phyloP scores from a whole-genome alignment of 1,140 invertebrate genomes.

The Apocrypta bakeri region DNA sequence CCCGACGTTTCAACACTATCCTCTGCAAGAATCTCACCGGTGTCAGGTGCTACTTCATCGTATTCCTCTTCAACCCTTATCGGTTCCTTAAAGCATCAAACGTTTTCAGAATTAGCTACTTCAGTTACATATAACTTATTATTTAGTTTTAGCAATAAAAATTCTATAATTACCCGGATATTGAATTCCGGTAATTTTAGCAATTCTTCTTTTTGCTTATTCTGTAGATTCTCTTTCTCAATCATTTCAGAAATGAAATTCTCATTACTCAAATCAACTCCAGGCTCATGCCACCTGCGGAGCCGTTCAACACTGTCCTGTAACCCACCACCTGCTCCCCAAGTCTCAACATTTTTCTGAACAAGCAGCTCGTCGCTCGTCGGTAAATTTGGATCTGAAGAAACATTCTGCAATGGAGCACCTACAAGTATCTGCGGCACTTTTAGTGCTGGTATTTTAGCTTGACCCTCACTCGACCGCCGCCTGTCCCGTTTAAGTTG shows the following conservation, averaged over 20 bases:
- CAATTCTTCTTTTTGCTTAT: constrained; percentile 54
- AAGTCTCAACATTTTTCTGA: constrained; percentile 38
- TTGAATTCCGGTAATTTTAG: constrained; percentile 2
- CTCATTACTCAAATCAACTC: constrained; percentile 61
- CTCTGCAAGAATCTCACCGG: constrained; percentile 53
- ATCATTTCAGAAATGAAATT: constrained; percentile 57
- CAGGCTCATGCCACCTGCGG: constrained; percentile 65
- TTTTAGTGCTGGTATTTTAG: constrained; percentile 40
- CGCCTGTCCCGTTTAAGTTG: constrained; percentile 64
- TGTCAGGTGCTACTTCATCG: constrained; percentile 59
- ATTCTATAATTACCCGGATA: constrained; percentile 26
- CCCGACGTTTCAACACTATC: constrained; percentile 63
- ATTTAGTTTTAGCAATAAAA: neutral
- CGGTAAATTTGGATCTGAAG: constrained; percentile 68
- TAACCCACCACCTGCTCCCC: constrained; percentile 44
- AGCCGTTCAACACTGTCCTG: constrained; percentile 51
- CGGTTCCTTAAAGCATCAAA: neutral
- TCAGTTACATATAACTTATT: neutral
- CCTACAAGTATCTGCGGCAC: constrained; percentile 33
- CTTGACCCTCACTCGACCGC: constrained; percentile 67
- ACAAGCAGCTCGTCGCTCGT: constrained; percentile 35
- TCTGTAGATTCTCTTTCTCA: constrained; percentile 48
- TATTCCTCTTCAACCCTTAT: constrained; percentile 58
- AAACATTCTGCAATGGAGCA: constrained; percentile 52
- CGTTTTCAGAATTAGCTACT: neutral